Conservation (phyloP, 2,888 invertebrate species). For the Periphyllus acericola region DNA sequence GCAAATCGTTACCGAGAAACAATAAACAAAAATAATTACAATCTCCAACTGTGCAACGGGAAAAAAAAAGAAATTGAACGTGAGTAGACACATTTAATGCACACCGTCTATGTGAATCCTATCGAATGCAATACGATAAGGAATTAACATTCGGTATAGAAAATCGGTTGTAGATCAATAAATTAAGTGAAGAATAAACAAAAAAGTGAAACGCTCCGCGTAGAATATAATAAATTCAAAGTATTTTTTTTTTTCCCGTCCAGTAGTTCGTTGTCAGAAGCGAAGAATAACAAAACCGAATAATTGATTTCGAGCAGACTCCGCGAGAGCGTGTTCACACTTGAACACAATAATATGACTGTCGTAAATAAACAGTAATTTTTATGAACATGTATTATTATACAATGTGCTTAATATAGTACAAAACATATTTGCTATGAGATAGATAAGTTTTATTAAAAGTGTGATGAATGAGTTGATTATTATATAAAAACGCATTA, state of each 20-base stretch:
- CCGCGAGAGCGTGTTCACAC: background rate
- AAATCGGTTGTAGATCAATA: background rate
- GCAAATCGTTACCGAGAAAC: background rate
- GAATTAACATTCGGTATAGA: background rate
- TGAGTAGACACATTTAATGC: background rate
- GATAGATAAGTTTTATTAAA: too few relatives aligned
- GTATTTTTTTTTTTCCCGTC: background rate
- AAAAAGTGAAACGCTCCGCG: conserved; percentile 4
- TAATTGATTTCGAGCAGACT: background rate
- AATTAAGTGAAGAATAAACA: background rate
- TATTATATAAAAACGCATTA: too few relatives aligned
- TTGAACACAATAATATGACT: background rate
- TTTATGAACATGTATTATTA: too few relatives aligned
- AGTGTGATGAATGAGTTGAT: too few relatives aligned
- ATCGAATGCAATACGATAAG: background rate
- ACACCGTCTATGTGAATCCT: background rate
- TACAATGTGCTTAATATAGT: too few relatives aligned
- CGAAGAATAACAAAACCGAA: background rate
- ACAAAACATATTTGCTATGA: too few relatives aligned
- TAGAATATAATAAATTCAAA: background rate
- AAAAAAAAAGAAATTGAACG: background rate
- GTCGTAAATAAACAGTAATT: too few relatives aligned
- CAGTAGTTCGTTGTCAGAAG: background rate
- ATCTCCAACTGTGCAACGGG: background rate
- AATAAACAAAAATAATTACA: background rate